Evolutionary conservation across 2,113 vertebrate species (phyloP).

Genomic region (Oncorhynchus keta): DNA sequence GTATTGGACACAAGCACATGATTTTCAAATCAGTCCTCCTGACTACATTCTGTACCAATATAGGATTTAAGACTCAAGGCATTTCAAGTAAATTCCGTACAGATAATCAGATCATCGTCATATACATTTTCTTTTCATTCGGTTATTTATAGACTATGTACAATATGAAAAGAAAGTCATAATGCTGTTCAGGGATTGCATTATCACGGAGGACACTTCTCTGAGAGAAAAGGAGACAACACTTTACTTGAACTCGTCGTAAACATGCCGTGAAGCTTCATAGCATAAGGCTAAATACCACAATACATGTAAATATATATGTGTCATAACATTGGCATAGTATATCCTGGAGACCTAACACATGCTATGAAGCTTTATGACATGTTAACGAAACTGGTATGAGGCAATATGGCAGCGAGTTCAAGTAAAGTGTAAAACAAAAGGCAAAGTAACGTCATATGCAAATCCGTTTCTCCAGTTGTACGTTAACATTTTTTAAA

Average conservation of each 20-base stretch:
- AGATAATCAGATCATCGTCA: slow-evolving; percentile 42
- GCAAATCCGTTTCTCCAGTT: slow-evolving; percentile 38
- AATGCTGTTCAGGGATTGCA: slow-evolving; percentile 42
- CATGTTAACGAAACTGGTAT: no score
- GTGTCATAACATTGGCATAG: background rate
- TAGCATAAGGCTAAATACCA: no score
- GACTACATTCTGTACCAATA: slow-evolving; percentile 43
- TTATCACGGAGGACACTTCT: slow-evolving; percentile 21
- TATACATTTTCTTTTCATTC: slow-evolving; percentile 50
- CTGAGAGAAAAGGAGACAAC: no score
- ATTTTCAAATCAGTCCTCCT: slow-evolving; percentile 15
- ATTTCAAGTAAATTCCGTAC: slow-evolving; percentile 68
- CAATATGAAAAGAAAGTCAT: slow-evolving; percentile 49
- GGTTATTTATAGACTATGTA: slow-evolving; percentile 50
- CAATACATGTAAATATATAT: no score
- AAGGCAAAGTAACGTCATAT: slow-evolving; percentile 27
- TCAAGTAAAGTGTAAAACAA: no score
- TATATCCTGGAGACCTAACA: no score
- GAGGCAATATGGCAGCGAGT: no score
- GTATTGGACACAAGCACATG: slow-evolving; percentile 7
- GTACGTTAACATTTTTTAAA: slow-evolving; percentile 31
- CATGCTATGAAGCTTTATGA: no score
- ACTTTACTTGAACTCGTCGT: background rate
- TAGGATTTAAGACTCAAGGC: slow-evolving; percentile 36
- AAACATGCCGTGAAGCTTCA: no score